Evolutionary conservation across 1,140 invertebrate genomes (phyloP).

Genomic region (Gryllus bimaculatus): DNA sequence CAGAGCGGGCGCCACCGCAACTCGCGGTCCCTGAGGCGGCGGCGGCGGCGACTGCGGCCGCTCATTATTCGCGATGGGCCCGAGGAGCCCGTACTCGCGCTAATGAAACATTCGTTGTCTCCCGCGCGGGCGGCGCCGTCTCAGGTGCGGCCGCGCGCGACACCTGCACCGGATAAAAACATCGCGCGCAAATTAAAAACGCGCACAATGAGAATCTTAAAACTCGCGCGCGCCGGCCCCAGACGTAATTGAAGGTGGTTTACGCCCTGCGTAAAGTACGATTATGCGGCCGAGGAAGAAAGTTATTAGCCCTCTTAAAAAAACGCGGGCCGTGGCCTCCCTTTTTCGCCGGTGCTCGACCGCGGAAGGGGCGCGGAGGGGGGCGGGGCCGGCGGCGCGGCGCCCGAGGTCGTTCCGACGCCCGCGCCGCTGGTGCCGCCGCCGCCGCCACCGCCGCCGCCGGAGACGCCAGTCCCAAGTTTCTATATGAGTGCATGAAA

Average conservation of each 20-base stretch:
- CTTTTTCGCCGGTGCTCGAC: neutral
- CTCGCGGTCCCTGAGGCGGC: too few species aligned
- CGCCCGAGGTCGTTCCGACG: neutral
- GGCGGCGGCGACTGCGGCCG: too few species aligned
- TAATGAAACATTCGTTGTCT: neutral
- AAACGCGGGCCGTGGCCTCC: neutral
- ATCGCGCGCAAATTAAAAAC: neutral
- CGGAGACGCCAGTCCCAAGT: neutral
- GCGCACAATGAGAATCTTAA: neutral
- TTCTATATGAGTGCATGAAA: conserved; percentile 1
- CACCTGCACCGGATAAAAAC: conserved; percentile 1
- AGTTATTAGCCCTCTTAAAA: neutral
- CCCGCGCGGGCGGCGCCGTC: neutral
- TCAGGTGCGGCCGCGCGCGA: neutral
- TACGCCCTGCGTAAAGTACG: neutral
- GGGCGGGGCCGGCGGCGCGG: too few species aligned
- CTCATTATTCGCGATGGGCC: neutral
- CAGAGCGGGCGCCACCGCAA: too few species aligned
- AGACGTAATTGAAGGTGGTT: conserved; percentile 1
- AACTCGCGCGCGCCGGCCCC: neutral
- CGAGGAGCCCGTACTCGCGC: neutral
- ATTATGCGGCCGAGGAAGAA: neutral
- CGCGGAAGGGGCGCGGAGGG: too few species aligned
- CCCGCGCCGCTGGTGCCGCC: too few species aligned
- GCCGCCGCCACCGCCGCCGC: too few species aligned